These are phyloP conservation scores for Sphecodes monilicornis DNA, from an alignment of 2,888 invertebrate genomes.

Conservation along the genomic window DNA sequence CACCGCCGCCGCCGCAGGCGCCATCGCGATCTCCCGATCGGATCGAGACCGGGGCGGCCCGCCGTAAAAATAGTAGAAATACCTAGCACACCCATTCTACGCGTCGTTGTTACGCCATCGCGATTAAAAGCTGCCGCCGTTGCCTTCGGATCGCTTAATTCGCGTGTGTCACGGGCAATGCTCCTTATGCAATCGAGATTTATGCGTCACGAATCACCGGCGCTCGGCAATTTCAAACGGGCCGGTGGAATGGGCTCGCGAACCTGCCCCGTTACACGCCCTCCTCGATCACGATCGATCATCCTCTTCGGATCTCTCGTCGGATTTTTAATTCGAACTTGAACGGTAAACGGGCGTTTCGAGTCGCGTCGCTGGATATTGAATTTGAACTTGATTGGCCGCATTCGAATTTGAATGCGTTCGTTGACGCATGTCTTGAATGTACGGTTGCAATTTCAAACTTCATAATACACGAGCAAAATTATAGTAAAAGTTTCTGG, in stretches of 20 bases:
- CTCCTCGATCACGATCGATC: not conserved
- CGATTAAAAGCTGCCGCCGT: constrained; percentile 18
- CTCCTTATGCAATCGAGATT: not conserved
- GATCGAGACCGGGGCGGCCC: not conserved
- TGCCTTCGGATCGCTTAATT: constrained; percentile 6
- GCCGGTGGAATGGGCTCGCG: not conserved
- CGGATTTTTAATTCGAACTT: not conserved
- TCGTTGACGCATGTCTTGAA: too few relatives aligned
- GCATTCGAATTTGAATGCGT: not conserved
- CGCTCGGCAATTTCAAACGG: constrained; percentile 4
- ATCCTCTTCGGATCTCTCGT: not conserved
- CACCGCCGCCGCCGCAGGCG: constrained; percentile 24
- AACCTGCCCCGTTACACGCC: not conserved
- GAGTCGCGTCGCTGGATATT: not conserved
- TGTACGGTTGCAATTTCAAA: not conserved
- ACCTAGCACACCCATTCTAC: constrained; percentile 39
- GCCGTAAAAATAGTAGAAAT: constrained; percentile 51
- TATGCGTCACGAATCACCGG: not conserved
- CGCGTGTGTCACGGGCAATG: constrained; percentile 13
- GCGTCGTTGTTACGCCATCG: constrained; percentile 33
- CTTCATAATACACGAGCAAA: not conserved
- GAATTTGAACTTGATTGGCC: not conserved
- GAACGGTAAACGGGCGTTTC: not conserved
- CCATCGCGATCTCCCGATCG: constrained; percentile 16
- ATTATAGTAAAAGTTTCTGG: not conserved